These are phyloP conservation scores for Marcusenius ussheri DNA, from an alignment of 2,113 vertebrate species.

Conservation along the genomic window DNA sequence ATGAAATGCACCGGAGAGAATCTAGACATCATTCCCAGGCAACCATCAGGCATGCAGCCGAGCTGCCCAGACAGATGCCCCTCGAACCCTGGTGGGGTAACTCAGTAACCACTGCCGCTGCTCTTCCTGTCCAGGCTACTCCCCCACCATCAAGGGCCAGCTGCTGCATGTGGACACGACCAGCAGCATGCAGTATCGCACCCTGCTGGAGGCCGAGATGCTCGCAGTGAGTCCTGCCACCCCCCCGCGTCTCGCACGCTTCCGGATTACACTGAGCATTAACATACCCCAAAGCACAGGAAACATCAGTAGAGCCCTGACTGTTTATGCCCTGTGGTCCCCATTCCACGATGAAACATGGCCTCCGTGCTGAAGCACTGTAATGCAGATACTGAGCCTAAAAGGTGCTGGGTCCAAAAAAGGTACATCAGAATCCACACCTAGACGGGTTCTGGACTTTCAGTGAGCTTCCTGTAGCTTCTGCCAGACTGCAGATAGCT, in stretches of 20 bases:
- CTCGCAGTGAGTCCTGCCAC: constrained; percentile 75
- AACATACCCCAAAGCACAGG: not conserved
- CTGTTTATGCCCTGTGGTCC: not conserved
- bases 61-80: not conserved
- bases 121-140: constrained; percentile 69
- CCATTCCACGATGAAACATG: not conserved
- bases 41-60: not conserved
- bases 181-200: constrained; percentile 95
- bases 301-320: not conserved
- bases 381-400: not conserved
- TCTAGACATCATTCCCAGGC: not conserved
- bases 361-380: not conserved
- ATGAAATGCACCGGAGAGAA: not conserved
- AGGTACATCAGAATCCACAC: not conserved
- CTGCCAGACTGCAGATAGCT: not conserved
- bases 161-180: constrained; percentile 95
- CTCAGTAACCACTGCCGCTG: not conserved
- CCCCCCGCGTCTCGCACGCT: not conserved
- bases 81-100: not conserved
- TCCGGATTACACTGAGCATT: not conserved
- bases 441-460: not conserved
- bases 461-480: not conserved
- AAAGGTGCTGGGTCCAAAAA: not conserved
- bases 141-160: constrained; percentile 93
- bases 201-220: constrained; percentile 96